Evolutionary conservation across 1,140 invertebrate genomes (phyloP).

Genomic region (Brachionus rotundiformis): DNA sequence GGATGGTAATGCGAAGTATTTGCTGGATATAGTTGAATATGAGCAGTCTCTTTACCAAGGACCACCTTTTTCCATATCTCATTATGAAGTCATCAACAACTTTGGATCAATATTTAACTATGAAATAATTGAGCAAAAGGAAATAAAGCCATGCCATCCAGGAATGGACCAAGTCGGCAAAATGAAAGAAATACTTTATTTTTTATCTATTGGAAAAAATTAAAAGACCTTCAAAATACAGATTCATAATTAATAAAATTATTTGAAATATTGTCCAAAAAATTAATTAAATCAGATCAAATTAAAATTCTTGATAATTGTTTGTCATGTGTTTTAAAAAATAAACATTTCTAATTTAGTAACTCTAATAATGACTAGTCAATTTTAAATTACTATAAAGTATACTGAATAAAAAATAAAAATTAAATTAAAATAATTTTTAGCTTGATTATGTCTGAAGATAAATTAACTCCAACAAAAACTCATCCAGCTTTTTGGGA

Average conservation of each 20-base stretch:
- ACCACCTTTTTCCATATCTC: not conserved
- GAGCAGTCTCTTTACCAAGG: not conserved
- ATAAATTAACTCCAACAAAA: not conserved
- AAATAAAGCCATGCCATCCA: not conserved
- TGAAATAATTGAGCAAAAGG: not conserved
- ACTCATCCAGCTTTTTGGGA: slow-evolving; percentile 9
- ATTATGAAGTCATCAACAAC: not conserved
- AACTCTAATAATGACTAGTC: not conserved
- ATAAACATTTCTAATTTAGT: not conserved
- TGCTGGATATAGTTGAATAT: slow-evolving; percentile 18
- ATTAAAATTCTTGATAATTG: not conserved
- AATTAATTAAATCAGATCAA: too few species aligned
- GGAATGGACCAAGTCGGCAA: not conserved
- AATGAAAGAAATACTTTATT: not conserved
- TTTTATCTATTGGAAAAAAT: not conserved
- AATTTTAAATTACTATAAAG: not conserved
- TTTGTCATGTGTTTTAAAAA: not conserved
- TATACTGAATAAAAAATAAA: not conserved
- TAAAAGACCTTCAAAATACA: too few species aligned
- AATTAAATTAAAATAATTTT: not conserved
- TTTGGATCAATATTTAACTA: not conserved
- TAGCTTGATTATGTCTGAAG: not conserved
- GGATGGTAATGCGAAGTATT: not conserved
- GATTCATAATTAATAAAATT: too few species aligned
- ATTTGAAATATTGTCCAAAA: too few species aligned